These are phyloP conservation scores for Tiliacea citrago DNA, from an alignment of 2,888 invertebrate species.

Conservation along the genomic window DNA sequence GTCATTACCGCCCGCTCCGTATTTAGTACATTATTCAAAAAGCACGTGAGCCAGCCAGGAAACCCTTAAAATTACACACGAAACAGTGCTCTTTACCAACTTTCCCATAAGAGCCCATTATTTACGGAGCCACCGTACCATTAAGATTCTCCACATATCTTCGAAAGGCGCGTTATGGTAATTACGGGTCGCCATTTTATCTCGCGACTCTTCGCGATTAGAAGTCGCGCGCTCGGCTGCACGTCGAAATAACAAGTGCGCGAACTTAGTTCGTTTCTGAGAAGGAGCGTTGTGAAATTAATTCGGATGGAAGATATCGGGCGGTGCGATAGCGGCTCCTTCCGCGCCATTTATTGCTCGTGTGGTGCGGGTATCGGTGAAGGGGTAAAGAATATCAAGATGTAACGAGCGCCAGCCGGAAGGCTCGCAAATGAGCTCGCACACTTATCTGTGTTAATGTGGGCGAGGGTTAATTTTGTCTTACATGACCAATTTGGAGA, in stretches of 20 bases:
- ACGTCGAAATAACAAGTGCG: conserved; percentile 89
- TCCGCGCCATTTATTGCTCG: conserved; percentile 91
- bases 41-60: conserved; percentile 87
- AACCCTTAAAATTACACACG: conserved; percentile 90
- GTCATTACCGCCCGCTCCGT: conserved; percentile 81
- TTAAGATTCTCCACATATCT: conserved; percentile 91
- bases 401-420: conserved; percentile 89
- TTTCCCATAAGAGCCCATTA: conserved; percentile 91
- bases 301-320: conserved; percentile 91
- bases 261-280: conserved; percentile 88
- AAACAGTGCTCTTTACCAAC: conserved; percentile 90
- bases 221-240: conserved; percentile 83
- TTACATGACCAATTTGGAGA: conserved; percentile 90
- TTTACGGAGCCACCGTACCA: conserved; percentile 90
- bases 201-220: conserved; percentile 88
- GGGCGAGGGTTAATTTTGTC: conserved; percentile 90
- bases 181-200: conserved; percentile 91
- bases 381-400: conserved; percentile 91
- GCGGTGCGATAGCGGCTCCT: conserved; percentile 88
- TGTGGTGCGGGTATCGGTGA: conserved; percentile 89
- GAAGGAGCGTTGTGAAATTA: conserved; percentile 87
- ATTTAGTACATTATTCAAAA: conserved; percentile 89
- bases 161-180: conserved; percentile 90
- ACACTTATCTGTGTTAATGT: conserved; percentile 90
- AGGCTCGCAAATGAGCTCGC: conserved; percentile 91